phyloP scores from a whole-genome alignment of 2,888 invertebrate genomes.

The Sceliomorpha sp. region DNA sequence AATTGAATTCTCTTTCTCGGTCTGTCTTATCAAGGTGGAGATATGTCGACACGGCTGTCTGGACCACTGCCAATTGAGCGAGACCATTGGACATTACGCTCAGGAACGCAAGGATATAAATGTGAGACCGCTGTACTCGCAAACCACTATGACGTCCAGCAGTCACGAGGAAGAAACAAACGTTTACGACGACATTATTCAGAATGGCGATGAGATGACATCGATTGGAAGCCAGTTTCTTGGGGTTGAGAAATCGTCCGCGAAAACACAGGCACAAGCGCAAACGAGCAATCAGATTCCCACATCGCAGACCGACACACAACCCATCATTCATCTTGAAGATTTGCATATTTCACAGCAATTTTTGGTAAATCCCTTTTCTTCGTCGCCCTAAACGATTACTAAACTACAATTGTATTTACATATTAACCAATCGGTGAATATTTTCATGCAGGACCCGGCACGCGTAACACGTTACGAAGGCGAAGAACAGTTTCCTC shows the following conservation, averaged over 20 bases:
- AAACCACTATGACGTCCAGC: conserved; percentile 69
- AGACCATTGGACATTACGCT: conserved; percentile 81
- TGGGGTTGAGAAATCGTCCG: conserved; percentile 78
- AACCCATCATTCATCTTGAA: conserved; percentile 61
- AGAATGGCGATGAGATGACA: conserved; percentile 81
- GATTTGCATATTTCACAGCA: conserved; percentile 70
- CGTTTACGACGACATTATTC: conserved; percentile 84
- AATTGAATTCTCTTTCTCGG: conserved; percentile 13
- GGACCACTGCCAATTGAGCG: conserved; percentile 91
- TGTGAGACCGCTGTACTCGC: conserved; percentile 74
- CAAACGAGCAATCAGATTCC: conserved; percentile 71
- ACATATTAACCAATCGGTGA: too few species aligned
- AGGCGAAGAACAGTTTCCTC: conserved; percentile 86
- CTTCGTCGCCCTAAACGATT: too few species aligned
- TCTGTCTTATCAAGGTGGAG: conserved; percentile 83
- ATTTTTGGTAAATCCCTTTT: conserved; percentile 65
- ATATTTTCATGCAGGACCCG: conserved; percentile 64
- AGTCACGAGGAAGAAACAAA: conserved; percentile 79
- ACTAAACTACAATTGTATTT: too few species aligned
- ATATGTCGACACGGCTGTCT: conserved; percentile 95
- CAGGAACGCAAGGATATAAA: conserved; percentile 82
- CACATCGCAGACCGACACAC: conserved; percentile 63
- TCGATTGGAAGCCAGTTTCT: conserved; percentile 79
- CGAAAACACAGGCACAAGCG: conserved; percentile 75
- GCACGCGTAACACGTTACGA: conserved; percentile 82